Evolutionary conservation across 1,140 invertebrate species (phyloP), one percentile per base, ranked within the genome.

Genomic region (Drosophila teissieri): DNA sequence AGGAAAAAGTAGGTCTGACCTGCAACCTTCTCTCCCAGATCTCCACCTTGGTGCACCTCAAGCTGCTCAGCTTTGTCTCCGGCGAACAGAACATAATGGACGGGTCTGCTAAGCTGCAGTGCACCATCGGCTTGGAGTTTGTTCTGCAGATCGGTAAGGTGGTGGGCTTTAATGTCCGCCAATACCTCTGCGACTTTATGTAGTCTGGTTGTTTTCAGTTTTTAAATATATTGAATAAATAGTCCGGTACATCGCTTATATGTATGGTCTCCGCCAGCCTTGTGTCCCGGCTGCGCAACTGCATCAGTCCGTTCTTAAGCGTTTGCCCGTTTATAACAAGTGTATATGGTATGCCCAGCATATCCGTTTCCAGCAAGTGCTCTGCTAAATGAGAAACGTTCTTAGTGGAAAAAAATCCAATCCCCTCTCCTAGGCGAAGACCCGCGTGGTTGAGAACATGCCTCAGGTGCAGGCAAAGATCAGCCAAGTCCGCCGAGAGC

Each of bases 11-110:
- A 31, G 95, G 96, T 27, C 94, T 98, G 14, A 97, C 97, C 67
- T 96, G 96, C 67, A 96, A 96, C 92, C 93, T 98, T 15, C 93
- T 97, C 8, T 94, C 95, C 1, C 97, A 97, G 92, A 95, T 97
- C 77, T 95, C 95, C 5, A 96, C 95, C 11, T 93, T 97, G 73
- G 95, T 96, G 7, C 94, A 95, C 79, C 92, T 97, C 10, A 95
- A 95, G 74, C 92, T 97, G 12, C 92, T 97, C 8, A 76, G 92
- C 31, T 93, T 94, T 1, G 93, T 94, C 0, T 93, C 94, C 8
- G 95, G 95, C 8, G 95, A 96, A 64, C 94, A 94, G 67, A 95
- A 94, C 76, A 92, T 93, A 15, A 93, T 96, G 69, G 94, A 95
- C 51, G 93, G 95, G 76, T 78, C 86, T 45, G 55, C 94, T 93